Evolutionary conservation across 1,140 invertebrate genomes (phyloP).

Genomic region (Nasonia vitripennis): DNA sequence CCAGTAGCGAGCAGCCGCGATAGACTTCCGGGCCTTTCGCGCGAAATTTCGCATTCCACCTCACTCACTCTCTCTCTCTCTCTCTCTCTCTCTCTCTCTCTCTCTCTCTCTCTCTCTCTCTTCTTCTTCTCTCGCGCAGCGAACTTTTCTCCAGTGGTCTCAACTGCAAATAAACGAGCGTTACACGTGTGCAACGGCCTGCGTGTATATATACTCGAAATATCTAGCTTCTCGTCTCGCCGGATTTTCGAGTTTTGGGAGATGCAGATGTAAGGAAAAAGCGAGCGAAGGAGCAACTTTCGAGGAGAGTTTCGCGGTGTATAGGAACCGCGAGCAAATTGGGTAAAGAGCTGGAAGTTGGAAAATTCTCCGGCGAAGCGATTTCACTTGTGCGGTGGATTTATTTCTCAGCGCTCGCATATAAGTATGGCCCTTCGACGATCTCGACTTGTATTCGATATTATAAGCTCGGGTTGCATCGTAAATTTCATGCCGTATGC

Average conservation of each 20-base stretch:
- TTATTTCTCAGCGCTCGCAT: not conserved
- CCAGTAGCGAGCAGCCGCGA: not conserved
- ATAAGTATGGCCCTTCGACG: not conserved
- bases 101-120: not conserved
- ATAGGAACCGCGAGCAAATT: not conserved
- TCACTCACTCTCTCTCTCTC: not conserved
- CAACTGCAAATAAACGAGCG: constrained; percentile 23
- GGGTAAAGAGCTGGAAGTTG: not conserved
- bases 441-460: too few relatives aligned
- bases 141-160: constrained; percentile 19
- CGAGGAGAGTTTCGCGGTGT: not conserved
- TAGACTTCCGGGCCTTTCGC: constrained; percentile 36
- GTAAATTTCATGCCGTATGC: not conserved
- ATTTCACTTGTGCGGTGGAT: not conserved
- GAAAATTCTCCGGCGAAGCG: not conserved
- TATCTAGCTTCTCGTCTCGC: constrained; percentile 9
- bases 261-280: not conserved
- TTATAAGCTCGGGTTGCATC: too few relatives aligned
- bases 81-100: not conserved
- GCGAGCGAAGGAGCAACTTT: not conserved
- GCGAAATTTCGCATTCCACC: constrained; percentile 21
- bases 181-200: not conserved
- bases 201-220: not conserved
- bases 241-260: constrained; percentile 11
- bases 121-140: not conserved